phyloP scores from a whole-genome alignment of 2,113 vertebrate genomes.

The Pangasianodon hypophthalmus region DNA sequence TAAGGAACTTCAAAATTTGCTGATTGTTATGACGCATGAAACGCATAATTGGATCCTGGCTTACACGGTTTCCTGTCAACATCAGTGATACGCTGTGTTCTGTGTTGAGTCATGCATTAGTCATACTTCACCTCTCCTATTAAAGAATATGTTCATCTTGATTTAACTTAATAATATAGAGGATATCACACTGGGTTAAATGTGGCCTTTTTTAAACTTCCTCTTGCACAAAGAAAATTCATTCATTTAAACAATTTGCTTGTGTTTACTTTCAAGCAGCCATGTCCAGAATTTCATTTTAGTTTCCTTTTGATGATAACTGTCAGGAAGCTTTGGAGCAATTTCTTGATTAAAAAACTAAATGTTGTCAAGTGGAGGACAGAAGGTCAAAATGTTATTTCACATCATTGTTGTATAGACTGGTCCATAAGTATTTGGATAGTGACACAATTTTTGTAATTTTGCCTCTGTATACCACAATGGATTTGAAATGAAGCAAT shows the following conservation, averaged over 20 bases:
- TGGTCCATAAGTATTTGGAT: too few relatives aligned
- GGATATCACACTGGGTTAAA: background rate
- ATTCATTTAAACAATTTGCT: constrained; percentile 6
- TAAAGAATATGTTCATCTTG: constrained; percentile 6
- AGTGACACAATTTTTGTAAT: too few relatives aligned
- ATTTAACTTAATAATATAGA: constrained; percentile 12
- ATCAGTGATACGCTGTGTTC: constrained; percentile 21
- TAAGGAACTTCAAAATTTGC: background rate
- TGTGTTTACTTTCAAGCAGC: background rate
- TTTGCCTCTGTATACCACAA: too few relatives aligned
- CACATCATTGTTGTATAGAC: background rate
- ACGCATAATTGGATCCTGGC: constrained; percentile 16
- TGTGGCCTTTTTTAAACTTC: background rate
- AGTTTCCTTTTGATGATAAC: background rate
- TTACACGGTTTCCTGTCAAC: constrained; percentile 14
- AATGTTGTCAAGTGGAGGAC: background rate
- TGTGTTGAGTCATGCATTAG: constrained; percentile 39
- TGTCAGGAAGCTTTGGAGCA: background rate
- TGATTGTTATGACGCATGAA: constrained; percentile 9
- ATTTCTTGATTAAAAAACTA: background rate
- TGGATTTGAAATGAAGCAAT: too few relatives aligned
- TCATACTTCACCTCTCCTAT: constrained; percentile 32
- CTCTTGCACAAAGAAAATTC: background rate
- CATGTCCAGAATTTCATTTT: background rate
- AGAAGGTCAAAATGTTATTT: background rate